Evolutionary conservation across 2,113 vertebrate species (phyloP).

Genomic region (Sorex fumeus): DNA sequence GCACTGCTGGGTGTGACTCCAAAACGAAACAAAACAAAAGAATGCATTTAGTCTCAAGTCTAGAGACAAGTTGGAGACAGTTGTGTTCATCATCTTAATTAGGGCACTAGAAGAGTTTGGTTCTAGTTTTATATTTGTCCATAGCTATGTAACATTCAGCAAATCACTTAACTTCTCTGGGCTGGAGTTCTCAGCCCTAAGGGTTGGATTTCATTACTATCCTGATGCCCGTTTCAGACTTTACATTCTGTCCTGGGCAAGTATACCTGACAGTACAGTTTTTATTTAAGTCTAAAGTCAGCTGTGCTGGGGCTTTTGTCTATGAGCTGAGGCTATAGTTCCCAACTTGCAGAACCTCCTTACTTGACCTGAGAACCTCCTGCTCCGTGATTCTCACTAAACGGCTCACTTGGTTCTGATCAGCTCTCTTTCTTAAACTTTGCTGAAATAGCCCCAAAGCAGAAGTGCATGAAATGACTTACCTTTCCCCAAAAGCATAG

Average conservation of each 20-base stretch:
- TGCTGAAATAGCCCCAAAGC: conserved; percentile 25
- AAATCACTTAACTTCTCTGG: neutral
- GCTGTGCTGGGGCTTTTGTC: neutral
- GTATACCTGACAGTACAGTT: neutral
- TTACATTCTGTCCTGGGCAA: neutral
- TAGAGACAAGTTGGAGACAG: neutral
- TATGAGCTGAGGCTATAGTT: neutral
- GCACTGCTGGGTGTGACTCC: no score
- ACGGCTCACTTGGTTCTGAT: neutral
- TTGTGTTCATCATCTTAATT: neutral
- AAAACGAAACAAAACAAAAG: no score
- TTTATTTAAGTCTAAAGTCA: neutral
- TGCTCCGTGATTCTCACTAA: neutral
- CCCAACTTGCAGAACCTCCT: no score
- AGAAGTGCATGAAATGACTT: conserved; percentile 22
- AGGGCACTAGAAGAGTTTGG: neutral
- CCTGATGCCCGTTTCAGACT: neutral
- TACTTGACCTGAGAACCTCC: neutral
- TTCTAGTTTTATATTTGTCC: neutral
- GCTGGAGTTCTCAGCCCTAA: neutral
- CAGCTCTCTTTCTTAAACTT: conserved; percentile 27
- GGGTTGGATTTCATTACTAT: no score
- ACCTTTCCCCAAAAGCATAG: conserved; percentile 1
- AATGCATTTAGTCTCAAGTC: neutral
- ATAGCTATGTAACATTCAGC: neutral